phyloP scores from a whole-genome alignment of 2,797 vertebrate genomes.

The Platalea minor region DNA sequence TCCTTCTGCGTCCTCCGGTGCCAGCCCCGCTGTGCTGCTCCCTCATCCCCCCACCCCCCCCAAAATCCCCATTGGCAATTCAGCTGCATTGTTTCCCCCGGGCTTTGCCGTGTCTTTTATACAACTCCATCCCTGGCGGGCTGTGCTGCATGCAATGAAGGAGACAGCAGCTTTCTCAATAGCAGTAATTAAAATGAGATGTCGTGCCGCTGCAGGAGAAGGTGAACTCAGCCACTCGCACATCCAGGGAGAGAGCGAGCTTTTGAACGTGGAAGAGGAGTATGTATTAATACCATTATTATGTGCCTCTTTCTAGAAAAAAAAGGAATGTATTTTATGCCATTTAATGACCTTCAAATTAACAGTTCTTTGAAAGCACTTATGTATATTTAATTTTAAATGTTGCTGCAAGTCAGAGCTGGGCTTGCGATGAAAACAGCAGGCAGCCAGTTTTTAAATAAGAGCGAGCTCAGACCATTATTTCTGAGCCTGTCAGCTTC shows the following conservation, averaged over 20 bases:
- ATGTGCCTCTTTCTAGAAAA: conserved; percentile 53
- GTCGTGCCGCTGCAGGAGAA: not conserved
- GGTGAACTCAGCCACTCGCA: not conserved
- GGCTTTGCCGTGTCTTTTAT: not conserved
- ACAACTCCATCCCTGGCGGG: not conserved
- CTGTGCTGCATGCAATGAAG: not conserved
- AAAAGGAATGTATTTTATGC: conserved; percentile 62
- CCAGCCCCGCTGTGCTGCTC: not conserved
- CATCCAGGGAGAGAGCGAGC: not conserved
- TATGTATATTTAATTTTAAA: conserved; percentile 83
- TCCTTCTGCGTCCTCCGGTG: not conserved
- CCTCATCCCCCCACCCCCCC: not conserved
- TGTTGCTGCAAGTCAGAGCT: conserved; percentile 70
- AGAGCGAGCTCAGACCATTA: conserved; percentile 70
- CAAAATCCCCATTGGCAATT: not conserved
- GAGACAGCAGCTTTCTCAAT: not conserved
- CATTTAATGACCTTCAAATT: conserved; percentile 82
- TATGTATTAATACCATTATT: conserved; percentile 62
- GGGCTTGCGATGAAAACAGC: conserved; percentile 72
- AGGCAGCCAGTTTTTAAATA: conserved; percentile 75
- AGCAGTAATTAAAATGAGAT: conserved; percentile 28
- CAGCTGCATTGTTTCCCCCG: not conserved
- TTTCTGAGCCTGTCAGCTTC: conserved; percentile 69
- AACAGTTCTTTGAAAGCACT: conserved; percentile 77
- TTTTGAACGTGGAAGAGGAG: not conserved